Conservation (phyloP, 2,797 vertebrate genomes). For the Bovichtus variegatus region DNA sequence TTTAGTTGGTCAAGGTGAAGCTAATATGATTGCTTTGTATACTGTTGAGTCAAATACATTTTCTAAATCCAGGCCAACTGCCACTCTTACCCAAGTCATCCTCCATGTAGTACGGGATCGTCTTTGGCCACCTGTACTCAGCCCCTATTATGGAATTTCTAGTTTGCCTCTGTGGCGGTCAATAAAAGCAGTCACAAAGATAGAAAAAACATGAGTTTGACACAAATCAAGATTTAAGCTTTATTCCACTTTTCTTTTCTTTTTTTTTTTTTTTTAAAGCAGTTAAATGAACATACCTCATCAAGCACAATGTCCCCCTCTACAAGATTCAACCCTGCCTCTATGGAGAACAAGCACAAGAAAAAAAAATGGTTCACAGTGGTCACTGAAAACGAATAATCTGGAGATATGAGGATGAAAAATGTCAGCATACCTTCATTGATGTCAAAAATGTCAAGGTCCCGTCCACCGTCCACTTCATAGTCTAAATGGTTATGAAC, state of each 20-base stretch:
- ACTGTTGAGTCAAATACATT: background rate
- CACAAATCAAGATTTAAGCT: background rate
- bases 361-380: background rate
- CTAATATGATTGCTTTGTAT: background rate
- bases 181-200: slow-evolving; percentile 28
- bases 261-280: too few relatives aligned
- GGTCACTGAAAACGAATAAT: background rate
- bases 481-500: slow-evolving; percentile 72
- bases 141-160: slow-evolving; percentile 92
- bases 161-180: slow-evolving; percentile 70
- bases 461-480: slow-evolving; percentile 88
- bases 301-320: slow-evolving; percentile 92
- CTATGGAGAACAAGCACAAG: slow-evolving; percentile 73
- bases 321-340: slow-evolving; percentile 88
- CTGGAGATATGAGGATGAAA: background rate
- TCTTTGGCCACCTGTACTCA: slow-evolving; percentile 90
- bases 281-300: slow-evolving; percentile 77
- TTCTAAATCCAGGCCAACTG: background rate
- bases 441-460: slow-evolving; percentile 93
- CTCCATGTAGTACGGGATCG: slow-evolving; percentile 91
- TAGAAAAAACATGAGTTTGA: background rate
- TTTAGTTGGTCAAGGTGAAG: background rate
- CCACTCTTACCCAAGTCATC: slow-evolving; percentile 88
- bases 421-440: slow-evolving; percentile 89
- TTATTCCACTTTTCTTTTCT: background rate